Base-by-base conservation (phyloP, 2,113 vertebrate species). In the Riparia riparia region DNA sequence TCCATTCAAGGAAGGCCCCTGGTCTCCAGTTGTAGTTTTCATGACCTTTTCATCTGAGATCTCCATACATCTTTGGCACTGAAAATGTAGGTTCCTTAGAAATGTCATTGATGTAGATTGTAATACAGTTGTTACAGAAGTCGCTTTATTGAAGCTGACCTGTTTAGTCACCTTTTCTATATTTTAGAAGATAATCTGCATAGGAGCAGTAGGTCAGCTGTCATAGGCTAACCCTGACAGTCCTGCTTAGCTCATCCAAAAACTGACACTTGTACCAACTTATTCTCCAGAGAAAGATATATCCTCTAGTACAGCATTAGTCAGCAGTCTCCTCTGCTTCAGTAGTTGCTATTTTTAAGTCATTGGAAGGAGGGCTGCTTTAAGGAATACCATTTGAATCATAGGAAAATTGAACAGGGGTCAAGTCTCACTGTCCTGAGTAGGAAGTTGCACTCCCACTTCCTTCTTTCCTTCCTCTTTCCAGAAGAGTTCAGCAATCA, bases 371-470 rank as follows among this genome's bases (percentile, higher is more conserved):
- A 93, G 32, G 44, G 56, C 29, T 96, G 88, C 88, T 88, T 95
- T 77, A 92, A 96, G 88, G 95, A 97, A 93, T 78, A 90, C 17
- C 60, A 77, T 63, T 94, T 97, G 93, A 95, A 79, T 94, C 93
- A 93, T 7, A 77, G 50, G 74, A 68, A 86, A 90, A 83, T 68
- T 54, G 58, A 93, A 73, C 79, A 77, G 37, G 31, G 79, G 93
- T 95, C 90, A 94, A 73, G 26, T 69, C 79, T 94, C 76, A 18
- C 39, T 92, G 78, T 94, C 90, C 74, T 74, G 87, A 94, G 82
- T 85, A 94, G 90, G 87, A 96, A 95, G 76, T 58, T 86, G 47
- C 64, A 86, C 90, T 95, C 93, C 93, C 56, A 92, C 71, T 82
- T 94, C 82, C 90, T 96, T 97, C 68, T 82, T 44, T 44, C 44